Evolutionary conservation across 2,113 vertebrate species (phyloP).

Genomic region (Pedionomus torquatus): DNA sequence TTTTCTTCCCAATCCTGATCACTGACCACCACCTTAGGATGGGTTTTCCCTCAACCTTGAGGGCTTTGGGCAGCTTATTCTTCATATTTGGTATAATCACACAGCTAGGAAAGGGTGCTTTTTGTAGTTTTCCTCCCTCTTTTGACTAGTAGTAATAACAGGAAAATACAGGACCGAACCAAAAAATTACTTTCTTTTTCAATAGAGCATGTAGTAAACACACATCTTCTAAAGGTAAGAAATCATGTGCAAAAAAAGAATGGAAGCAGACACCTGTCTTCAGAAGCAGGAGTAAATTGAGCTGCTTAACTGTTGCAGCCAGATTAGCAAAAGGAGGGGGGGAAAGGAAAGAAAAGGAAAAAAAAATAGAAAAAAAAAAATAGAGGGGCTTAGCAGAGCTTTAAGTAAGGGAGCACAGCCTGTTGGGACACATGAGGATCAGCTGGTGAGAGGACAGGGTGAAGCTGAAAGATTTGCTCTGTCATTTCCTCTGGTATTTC

Average conservation of each 20-base stretch:
- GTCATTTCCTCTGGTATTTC: background rate
- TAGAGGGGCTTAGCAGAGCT: background rate
- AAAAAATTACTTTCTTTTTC: background rate
- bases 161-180: background rate
- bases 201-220: background rate
- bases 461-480: background rate
- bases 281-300: background rate
- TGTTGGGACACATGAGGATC: background rate
- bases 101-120: background rate
- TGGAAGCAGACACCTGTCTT: background rate
- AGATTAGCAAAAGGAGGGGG: background rate
- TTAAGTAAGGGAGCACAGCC: background rate
- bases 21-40: background rate
- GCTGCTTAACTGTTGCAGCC: background rate
- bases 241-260: background rate
- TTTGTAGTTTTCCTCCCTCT: background rate
- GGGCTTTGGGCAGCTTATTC: background rate
- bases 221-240: background rate
- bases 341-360: fast-evolving
- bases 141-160: background rate
- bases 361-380: too few relatives aligned
- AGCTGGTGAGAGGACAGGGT: background rate
- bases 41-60: background rate
- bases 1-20: background rate
- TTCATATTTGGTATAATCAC: background rate